Base-by-base conservation (phyloP, 2,113 vertebrate genomes). In the Syngnathoides biaculeatus region DNA sequence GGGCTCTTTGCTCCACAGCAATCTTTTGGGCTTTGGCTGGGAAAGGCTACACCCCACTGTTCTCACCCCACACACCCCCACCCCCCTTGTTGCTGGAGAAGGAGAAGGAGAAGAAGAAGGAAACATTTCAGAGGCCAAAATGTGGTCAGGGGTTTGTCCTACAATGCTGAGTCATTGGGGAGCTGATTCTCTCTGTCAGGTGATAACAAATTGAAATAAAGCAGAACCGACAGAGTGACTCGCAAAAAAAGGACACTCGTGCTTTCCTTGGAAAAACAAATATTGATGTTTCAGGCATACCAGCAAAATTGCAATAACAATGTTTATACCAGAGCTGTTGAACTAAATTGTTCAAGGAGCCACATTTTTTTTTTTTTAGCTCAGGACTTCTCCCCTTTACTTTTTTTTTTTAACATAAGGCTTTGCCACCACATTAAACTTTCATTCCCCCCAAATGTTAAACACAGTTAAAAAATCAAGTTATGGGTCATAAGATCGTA, bases 11-110 rank as follows among this genome's bases (percentile, higher is more conserved):
- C 78, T 87, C 79, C 79, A 48, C 57, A 82, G 75, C 75, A 86
- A 88, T 90, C 90, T 89, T 83, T 70, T 85, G 89, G 88, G 88
- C 80, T 79, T 83, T 83, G 84, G 91, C 89, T 93, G 92, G 92
- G 92, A 92, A 93, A 90, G 43, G 69, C 89, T 74, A 70, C 50
- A 78, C 75, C 84, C 79, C 84, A 68, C 84, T 80, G 80, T 93
- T 93, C 92, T 93, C 92, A 92, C 88, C 90, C n/a, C n/a, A n/a
- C n/a, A n/a, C n/a, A 87, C 83, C 83, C 77, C 81, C 80, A n/a
- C n/a, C 76, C 74, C 40, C 26, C 60, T 43, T 26, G 40, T 20
- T 62, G 39, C 22, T 3, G 4, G 45, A 48, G 45, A 55, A 38
- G 52, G 61, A 67, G 13, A 65, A 38, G 42, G 52, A 72, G 17